These are phyloP conservation scores for Pyralis farinalis DNA, from an alignment of 2,888 invertebrate species.

Conservation along the genomic window DNA sequence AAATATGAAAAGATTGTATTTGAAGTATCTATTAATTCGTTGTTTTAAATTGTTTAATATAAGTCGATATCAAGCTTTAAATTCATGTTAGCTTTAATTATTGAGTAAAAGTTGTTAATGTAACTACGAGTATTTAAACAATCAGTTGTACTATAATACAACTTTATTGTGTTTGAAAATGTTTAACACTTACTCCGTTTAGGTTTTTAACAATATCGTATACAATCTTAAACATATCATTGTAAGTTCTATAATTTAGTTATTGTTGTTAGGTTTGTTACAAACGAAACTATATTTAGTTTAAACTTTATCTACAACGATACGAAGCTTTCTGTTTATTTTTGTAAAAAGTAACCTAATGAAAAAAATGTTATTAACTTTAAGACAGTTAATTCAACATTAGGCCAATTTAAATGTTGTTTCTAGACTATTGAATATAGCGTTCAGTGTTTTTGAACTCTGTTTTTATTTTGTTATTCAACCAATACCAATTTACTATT, in stretches of 20 bases:
- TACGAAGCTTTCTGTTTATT: not conserved
- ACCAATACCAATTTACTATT: too few relatives aligned
- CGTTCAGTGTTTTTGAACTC: slow-evolving; percentile 68
- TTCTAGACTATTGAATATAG: slow-evolving; percentile 74
- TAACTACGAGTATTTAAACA: slow-evolving; percentile 32
- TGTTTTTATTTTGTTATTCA: slow-evolving; percentile 37
- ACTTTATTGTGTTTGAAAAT: not conserved
- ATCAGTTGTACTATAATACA: slow-evolving; percentile 11
- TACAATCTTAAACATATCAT: slow-evolving; percentile 26
- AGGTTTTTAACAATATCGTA: not conserved
- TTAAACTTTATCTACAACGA: not conserved
- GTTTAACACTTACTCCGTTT: not conserved
- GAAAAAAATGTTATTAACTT: slow-evolving; percentile 32
- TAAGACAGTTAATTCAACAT: slow-evolving; percentile 33
- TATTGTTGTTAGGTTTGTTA: slow-evolving; percentile 1
- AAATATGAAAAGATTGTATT: not conserved
- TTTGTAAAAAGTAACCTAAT: slow-evolving; percentile 21
- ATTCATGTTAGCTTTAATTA: slow-evolving; percentile 80
- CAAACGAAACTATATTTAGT: not conserved
- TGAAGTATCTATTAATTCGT: slow-evolving; percentile 11
- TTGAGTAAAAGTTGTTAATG: slow-evolving; percentile 50
- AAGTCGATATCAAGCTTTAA: slow-evolving; percentile 77
- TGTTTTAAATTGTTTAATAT: slow-evolving; percentile 33
- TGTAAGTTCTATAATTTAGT: slow-evolving; percentile 10
- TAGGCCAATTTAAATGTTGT: slow-evolving; percentile 72